Base-by-base conservation (phyloP, 2,888 invertebrate genomes). In the Anarsia innoxiella region DNA sequence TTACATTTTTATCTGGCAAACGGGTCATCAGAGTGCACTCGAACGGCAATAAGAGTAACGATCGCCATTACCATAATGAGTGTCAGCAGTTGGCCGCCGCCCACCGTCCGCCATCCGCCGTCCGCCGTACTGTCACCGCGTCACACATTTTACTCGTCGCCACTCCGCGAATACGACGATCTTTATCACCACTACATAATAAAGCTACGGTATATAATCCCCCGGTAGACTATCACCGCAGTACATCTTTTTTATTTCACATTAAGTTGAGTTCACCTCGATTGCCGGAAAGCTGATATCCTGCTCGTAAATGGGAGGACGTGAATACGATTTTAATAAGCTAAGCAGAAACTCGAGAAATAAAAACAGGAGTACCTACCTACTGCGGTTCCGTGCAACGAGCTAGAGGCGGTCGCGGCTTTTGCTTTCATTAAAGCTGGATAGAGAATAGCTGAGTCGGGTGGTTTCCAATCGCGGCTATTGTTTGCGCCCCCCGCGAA, bases 371-470 rank as follows among this genome's bases (percentile, higher is more conserved):
- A 27, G 9, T 27, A 12, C 12, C 27, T 27, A 8, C 27, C 12
- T 12, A 27, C 27, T 11, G 6, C n/a, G n/a, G n/a, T n/a, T n/a
- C n/a, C n/a, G n/a, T n/a, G 12, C 23, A 30, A 26, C 39, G 37
- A 30, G 30, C 29, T n/a, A 26, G 27, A 14, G 16, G 25, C 19
- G 10, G 26, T 14, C 15, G 13, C 32, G 30, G 38, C 36, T 36
- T 42, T 14, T 27, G 41, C 34, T 39, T 44, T 41, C 36, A 44
- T 44, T 44, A 39, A 40, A 44, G 30, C 28, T 29, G 33, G 27
- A n/a, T 37, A 37, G 41, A 39, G 44, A 41, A 41, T 41, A 39
- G 37, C 38, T 41, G 27, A 36, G 36, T 39, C 44, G 38, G 23
- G 34, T 34, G 41, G 37, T 40, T 39, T 37, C 31, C 37, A 41